Conservation (phyloP, 2,888 invertebrate genomes). For the Itoplectis maculator region DNA sequence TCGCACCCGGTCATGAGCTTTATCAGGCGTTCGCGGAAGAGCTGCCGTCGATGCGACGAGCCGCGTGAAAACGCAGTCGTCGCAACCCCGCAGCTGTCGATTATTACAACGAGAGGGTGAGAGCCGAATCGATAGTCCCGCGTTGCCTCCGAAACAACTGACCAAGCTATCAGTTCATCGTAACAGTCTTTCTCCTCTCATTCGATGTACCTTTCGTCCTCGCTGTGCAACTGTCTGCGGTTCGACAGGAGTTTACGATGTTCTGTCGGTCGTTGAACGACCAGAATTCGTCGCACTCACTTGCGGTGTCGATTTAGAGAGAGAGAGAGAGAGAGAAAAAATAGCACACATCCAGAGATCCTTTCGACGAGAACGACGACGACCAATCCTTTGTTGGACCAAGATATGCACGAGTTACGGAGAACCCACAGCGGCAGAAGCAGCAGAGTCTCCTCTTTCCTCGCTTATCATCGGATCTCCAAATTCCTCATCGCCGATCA, state of each 20-base stretch:
- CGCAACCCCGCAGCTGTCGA: constrained; percentile 35
- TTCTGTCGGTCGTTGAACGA: not conserved
- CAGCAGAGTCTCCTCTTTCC: not conserved
- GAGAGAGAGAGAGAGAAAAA: constrained; percentile 4
- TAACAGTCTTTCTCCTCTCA: not conserved
- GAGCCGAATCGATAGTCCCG: too few relatives aligned
- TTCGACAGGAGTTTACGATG: not conserved
- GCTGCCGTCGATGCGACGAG: constrained; percentile 32
- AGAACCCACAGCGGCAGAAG: constrained; percentile 1
- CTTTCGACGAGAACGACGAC: constrained; percentile 36
- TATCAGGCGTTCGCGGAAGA: constrained; percentile 36
- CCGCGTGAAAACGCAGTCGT: constrained; percentile 14
- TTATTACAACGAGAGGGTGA: not conserved
- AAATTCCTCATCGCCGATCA: constrained; percentile 31
- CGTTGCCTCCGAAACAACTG: constrained; percentile 10
- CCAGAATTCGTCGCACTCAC: not conserved
- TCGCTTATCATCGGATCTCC: constrained; percentile 42
- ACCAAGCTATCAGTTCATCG: constrained; percentile 2
- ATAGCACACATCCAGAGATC: not conserved
- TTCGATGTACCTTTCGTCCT: not conserved
- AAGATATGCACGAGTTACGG: constrained; percentile 49
- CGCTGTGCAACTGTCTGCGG: not conserved
- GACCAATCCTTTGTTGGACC: constrained; percentile 67
- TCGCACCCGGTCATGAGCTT: constrained; percentile 19
- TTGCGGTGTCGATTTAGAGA: not conserved